A percentile compares a stretch with the other conserved stretches of the same genome.
Conservation (phyloP, 2,888 invertebrate species). For the Troides aeacus region DNA sequence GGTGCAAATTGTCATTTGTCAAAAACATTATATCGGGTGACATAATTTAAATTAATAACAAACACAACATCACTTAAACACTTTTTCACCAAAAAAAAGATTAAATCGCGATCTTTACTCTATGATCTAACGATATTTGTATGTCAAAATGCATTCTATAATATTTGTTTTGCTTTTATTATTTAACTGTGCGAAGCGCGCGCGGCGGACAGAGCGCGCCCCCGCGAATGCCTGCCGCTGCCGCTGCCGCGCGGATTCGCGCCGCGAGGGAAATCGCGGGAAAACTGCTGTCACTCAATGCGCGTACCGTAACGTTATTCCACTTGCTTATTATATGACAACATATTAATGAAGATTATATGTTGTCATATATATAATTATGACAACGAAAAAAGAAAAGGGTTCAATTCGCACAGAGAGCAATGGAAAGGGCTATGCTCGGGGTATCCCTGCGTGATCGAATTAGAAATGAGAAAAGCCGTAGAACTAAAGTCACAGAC, state of each 20-base stretch:
- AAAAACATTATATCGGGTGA: constrained; percentile 78
- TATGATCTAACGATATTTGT: constrained; percentile 42
- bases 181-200: constrained; percentile 45
- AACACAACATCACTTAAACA: constrained; percentile 38
- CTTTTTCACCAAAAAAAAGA: constrained; percentile 29
- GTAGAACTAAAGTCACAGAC: no score
- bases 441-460: no score
- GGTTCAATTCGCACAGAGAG: no score
- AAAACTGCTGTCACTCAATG: constrained; percentile 59
- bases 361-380: no score
- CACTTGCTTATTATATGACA: constrained; percentile 18
- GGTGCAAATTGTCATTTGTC: constrained; percentile 74
- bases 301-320: constrained; percentile 56
- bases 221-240: constrained; percentile 47
- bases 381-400: no score
- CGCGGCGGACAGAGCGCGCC: constrained; percentile 55
- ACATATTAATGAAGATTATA: neutral
- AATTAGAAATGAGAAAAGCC: no score
- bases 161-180: constrained; percentile 13
- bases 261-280: constrained; percentile 67
- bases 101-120: neutral
- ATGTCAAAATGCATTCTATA: constrained; percentile 73
- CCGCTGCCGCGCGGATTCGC: constrained; percentile 40
- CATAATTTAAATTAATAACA: constrained; percentile 43
- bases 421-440: no score